Base-by-base conservation (phyloP, 2,888 invertebrate genomes). In the Tiphia femorata region DNA sequence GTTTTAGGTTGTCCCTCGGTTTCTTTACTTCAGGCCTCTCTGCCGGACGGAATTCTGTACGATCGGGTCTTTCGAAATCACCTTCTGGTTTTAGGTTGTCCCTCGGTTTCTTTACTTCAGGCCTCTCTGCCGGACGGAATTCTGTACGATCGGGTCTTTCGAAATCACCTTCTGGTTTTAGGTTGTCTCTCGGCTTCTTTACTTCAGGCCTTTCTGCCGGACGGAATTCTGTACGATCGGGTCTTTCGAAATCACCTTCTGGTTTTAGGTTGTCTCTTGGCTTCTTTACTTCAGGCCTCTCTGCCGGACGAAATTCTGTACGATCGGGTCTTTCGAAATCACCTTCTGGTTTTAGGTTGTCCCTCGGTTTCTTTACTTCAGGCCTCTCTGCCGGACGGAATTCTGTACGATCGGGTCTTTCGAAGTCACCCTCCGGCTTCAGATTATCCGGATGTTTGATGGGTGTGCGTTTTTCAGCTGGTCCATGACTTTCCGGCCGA, bases 401-500 rank as follows among this genome's bases (percentile, higher is more conserved):
- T 1, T 87, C 86, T 6, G 62, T 49, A 60, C 77, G 63, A 47
- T 84, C 44, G 21, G 88, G 88, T 0, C 87, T 86, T 7, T 84
- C 76, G 63, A 88, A 87, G 0, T 87, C 86, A 0, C 89, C 89
- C 70, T 90, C 90, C 0, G 87, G 86, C 49, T 81, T 82, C 1
- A 89, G 72, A 67, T 87, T 88, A 67, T 89, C 89, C 2, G 85
- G 80, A 44, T 84, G 87, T 67, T 85, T 86, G 71, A 64, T 59
- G 70, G 10, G 78, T 69, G 23, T 73, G 8, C 30, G 5, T 56
- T 67, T 3, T 46, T 65, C 10, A 73, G 58, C 37, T 69, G 58
- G 12, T 44, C 3, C 62, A 55, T 20, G 64, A 14, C 58, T 19
- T 69, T 71, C 0, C 12, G 33, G 75, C 27, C 80, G 79, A 29